Evolutionary conservation across 2,797 vertebrate species (phyloP).

Genomic region (Poeciliopsis paucimaculata): DNA sequence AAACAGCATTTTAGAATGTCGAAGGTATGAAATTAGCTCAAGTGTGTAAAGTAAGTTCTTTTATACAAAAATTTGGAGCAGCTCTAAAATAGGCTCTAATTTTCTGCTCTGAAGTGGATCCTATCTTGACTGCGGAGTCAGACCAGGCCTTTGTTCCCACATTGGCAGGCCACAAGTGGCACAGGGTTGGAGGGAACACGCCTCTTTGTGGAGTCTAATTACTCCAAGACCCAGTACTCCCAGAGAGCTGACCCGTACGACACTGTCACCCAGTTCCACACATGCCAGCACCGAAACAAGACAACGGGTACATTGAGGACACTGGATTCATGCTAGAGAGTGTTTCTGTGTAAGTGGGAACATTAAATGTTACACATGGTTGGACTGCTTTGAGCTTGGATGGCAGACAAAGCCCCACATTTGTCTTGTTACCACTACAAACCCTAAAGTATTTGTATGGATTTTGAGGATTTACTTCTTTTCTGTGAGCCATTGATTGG

Average conservation of each 20-base stretch:
- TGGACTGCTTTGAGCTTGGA: slow-evolving; percentile 46
- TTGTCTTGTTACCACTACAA: neutral
- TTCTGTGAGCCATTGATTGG: neutral
- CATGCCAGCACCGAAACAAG: slow-evolving; percentile 63
- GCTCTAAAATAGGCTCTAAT: slow-evolving; percentile 20
- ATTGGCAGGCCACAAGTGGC: slow-evolving; percentile 5
- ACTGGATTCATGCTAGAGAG: slow-evolving; percentile 23
- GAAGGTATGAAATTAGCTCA: neutral
- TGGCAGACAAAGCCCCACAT: slow-evolving; percentile 60
- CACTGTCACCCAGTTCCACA: slow-evolving; percentile 67
- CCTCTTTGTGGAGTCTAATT: slow-evolving; percentile 70
- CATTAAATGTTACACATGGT: slow-evolving; percentile 50
- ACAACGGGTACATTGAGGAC: slow-evolving; percentile 75
- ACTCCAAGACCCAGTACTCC: slow-evolving; percentile 48
- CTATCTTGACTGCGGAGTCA: slow-evolving; percentile 48
- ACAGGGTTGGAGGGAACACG: slow-evolving; percentile 28
- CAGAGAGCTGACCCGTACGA: slow-evolving; percentile 62
- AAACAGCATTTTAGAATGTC: neutral
- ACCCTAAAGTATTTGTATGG: neutral
- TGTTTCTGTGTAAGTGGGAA: slow-evolving; percentile 39
- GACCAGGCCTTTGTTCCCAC: slow-evolving; percentile 49
- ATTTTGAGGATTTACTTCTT: neutral
- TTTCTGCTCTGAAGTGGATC: slow-evolving; percentile 17
- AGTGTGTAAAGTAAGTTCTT: neutral
- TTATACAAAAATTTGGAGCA: slow-evolving; percentile 1